Base-by-base conservation (phyloP, 2,888 invertebrate genomes). In the Amaurobius ferox region DNA sequence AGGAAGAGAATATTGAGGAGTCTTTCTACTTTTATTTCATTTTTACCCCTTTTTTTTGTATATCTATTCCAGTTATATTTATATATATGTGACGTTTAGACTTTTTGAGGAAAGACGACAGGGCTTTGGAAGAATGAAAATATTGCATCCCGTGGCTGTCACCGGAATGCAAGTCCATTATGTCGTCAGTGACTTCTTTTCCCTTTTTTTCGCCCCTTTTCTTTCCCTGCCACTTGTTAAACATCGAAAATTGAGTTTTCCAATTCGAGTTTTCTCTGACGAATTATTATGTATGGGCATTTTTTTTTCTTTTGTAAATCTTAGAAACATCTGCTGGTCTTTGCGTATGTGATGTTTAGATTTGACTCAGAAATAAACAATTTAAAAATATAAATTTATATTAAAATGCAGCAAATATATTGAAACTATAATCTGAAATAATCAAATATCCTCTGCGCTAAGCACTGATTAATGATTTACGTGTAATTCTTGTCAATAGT, bases 1-100 rank as follows among this genome's bases (percentile, higher is more conserved):
- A 61, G 48, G 83, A 55, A 35, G n/a, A 48, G 73, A 80, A 73
- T 73, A 73, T 80, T 80, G 73, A 72, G 61, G 32, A 71, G 61
- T 35, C 61, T 66, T 72, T 79, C 48, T 28, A 30, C 55, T 44
- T 67, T 67, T 73, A 30, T 35, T 32, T 35, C 30, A 16, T 66
- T 66, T n/a, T 48, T 7, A 39, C 61, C 39, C 48, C 32, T 39
- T 48, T 72, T 55, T 80, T 67, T 32, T 73, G 61, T 80, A 28
- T 26, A 40, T 40, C 61, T 62, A 61, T 40, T 30, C 19, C 29
- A 29, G 29, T 64, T 40, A 32, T 44, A 62, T 71, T 79, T 79
- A 55, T 71, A 62, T 71, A 19, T 71, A 19, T 19, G 19, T 66
- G 30, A 19, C 44, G 44, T 44, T 44, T 35, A 35, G 44, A 44